These are phyloP conservation scores for Nyctibius bracteatus DNA, from an alignment of 2,113 vertebrate species.

Conservation along the genomic window DNA sequence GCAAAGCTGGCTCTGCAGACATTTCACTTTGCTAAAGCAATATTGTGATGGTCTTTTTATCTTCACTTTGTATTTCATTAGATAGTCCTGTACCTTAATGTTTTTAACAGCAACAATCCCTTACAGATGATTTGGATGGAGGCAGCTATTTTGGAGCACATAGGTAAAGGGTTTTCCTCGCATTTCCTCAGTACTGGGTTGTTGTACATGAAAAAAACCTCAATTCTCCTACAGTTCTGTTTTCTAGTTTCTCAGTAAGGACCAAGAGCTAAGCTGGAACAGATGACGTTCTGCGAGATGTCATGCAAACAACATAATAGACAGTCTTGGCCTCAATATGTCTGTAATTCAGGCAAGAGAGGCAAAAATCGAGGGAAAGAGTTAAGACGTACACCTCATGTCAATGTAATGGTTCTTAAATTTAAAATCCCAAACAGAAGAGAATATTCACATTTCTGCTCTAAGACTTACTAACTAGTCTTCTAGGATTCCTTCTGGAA, in stretches of 20 bases:
- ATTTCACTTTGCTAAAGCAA: neutral
- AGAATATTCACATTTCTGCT: neutral
- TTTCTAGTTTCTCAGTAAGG: neutral
- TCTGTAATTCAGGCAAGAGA: neutral
- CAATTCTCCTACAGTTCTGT: neutral
- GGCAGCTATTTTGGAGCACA: neutral
- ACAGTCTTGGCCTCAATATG: neutral
- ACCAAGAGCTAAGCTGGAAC: neutral
- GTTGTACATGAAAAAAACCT: neutral
- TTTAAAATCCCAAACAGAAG: neutral
- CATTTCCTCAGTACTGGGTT: neutral
- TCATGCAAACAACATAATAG: neutral
- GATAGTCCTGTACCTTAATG: neutral
- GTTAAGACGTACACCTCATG: neutral
- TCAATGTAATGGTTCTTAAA: neutral
- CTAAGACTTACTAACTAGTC: neutral
- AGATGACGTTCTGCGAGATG: neutral
- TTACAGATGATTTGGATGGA: neutral
- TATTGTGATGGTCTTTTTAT: neutral
- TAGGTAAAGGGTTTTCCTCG: neutral
- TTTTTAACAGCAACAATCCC: neutral
- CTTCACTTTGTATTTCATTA: neutral
- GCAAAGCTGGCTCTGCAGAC: neutral
- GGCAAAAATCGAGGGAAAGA: neutral
- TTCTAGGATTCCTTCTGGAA: neutral